Conservation (phyloP, 1,140 invertebrate genomes). For the Diabrotica virgifera region DNA sequence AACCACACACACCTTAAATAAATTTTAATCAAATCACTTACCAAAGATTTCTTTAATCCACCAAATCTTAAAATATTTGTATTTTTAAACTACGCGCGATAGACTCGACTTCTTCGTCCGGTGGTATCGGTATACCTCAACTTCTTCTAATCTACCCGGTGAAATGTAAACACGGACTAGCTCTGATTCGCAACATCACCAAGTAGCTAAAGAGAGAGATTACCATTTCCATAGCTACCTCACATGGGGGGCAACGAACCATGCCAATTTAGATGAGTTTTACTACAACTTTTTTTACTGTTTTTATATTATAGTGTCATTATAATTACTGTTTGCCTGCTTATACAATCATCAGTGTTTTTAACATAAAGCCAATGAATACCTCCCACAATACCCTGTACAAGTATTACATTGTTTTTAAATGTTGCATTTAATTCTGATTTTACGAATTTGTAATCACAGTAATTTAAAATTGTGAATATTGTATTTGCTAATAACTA, state of each 20-base stretch:
- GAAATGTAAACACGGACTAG: background rate
- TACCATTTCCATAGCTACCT: constrained; percentile 10
- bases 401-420: too few species aligned
- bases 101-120: background rate
- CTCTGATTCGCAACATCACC: constrained; percentile 4
- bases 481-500: too few species aligned
- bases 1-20: too few species aligned
- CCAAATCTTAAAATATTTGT: background rate
- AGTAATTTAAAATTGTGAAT: too few species aligned
- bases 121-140: background rate
- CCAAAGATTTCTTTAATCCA: background rate
- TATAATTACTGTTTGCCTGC: too few species aligned
- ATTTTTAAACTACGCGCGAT: background rate
- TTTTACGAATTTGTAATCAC: too few species aligned
- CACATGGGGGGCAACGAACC: constrained; percentile 10
- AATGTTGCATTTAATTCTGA: too few species aligned
- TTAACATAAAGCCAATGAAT: too few species aligned
- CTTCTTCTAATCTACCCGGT: background rate
- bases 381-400: too few species aligned
- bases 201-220: constrained; percentile 1
- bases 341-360: too few species aligned
- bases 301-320: too few species aligned
- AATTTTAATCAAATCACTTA: background rate
- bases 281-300: too few species aligned
- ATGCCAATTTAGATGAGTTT: background rate